Evolutionary conservation across 2,113 vertebrate species (phyloP).

Genomic region (Gnathonemus echidnorhynchus): DNA sequence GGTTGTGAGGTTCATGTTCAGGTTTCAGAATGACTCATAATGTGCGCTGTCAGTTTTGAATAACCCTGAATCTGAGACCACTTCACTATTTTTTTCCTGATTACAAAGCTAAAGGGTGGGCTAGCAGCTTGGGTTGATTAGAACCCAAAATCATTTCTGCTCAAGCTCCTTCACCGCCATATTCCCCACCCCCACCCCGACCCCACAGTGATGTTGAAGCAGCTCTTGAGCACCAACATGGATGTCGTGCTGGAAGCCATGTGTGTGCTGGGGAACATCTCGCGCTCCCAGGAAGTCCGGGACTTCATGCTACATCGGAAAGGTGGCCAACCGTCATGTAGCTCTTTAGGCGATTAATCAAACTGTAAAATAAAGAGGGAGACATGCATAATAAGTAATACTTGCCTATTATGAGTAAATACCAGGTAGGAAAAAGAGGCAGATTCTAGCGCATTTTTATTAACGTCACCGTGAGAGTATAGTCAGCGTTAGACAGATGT

Average conservation of each 20-base stretch:
- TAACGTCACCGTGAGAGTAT: background rate
- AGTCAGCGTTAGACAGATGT: background rate
- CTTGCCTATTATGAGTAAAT: background rate
- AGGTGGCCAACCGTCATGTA: constrained; percentile 45
- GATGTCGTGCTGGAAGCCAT: constrained; percentile 72
- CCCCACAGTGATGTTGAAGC: constrained; percentile 63
- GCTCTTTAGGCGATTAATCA: background rate
- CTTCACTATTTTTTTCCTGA: background rate
- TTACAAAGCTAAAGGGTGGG: background rate
- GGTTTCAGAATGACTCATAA: background rate
- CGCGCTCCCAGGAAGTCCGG: constrained; percentile 65
- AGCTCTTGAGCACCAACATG: constrained; percentile 67
- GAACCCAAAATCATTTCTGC: background rate
- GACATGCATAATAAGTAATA: background rate
- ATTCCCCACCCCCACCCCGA: too few relatives aligned
- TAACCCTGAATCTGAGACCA: background rate
- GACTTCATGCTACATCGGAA: constrained; percentile 70
- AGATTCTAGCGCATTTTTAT: background rate
- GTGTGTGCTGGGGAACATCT: constrained; percentile 77
- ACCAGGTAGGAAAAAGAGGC: background rate
- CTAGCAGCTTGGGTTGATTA: background rate
- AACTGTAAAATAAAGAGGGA: background rate
- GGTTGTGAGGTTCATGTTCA: background rate
- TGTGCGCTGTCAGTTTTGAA: too few relatives aligned
- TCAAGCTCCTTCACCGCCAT: background rate